These are phyloP conservation scores for Mactromeris polynyma DNA, from an alignment of 2,888 invertebrate species.

Conservation along the genomic window DNA sequence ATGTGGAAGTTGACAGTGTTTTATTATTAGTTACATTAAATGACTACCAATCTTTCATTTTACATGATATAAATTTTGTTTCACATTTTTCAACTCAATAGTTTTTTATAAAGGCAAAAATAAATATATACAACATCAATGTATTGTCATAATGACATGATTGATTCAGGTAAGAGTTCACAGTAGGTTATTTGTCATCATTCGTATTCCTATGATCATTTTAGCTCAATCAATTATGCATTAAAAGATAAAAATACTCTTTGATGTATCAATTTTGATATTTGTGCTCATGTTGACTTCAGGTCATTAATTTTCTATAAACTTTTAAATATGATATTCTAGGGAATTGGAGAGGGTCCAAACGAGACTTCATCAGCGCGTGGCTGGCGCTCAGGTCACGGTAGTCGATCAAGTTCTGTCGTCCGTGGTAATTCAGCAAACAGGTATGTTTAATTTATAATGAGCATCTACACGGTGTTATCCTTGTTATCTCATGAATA, in stretches of 20 bases:
- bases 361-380: constrained; percentile 83
- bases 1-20: no score
- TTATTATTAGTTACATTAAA: no score
- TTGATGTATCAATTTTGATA: not conserved
- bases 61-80: no score
- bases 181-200: not conserved
- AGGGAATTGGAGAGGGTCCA: constrained; percentile 83
- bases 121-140: no score
- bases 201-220: not conserved
- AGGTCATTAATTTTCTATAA: not conserved
- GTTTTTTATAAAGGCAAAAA: no score
- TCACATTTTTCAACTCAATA: no score
- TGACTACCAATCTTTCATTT: no score
- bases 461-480: not conserved
- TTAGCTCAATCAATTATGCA: not conserved
- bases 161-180: not conserved
- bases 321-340: constrained; percentile 7
- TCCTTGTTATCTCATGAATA: not conserved
- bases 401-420: constrained; percentile 81
- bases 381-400: constrained; percentile 83
- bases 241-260: not conserved
- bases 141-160: no score
- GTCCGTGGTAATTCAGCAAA: constrained; percentile 80
- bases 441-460: constrained; percentile 72
- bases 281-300: not conserved